Evolutionary conservation across 2,888 invertebrate species (phyloP).

Genomic region (Cataglyphis cursor): DNA sequence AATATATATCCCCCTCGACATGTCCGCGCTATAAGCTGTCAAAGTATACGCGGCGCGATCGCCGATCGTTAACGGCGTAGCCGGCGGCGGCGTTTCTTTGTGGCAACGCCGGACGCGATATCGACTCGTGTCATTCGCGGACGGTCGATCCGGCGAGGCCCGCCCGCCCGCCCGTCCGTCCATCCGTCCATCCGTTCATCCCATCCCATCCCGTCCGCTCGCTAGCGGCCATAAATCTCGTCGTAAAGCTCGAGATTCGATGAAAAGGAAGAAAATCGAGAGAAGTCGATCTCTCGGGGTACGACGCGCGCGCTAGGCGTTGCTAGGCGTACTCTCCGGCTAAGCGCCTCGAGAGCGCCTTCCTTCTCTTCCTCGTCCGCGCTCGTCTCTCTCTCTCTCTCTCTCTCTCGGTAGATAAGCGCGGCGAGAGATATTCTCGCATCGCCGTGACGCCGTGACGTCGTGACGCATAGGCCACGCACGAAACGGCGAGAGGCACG

Average conservation of each 20-base stretch:
- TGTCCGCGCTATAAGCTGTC: conserved; percentile 67
- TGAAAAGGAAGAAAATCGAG: not conserved
- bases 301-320: conserved; percentile 71
- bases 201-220: not conserved
- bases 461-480: conserved; percentile 70
- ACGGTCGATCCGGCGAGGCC: conserved; percentile 47
- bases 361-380: not conserved
- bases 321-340: conserved; percentile 81
- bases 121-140: conserved; percentile 63
- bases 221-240: not conserved
- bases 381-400: too few relatives aligned
- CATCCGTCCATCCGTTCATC: conserved; percentile 27
- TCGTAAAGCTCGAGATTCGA: not conserved
- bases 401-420: conserved; percentile 71
- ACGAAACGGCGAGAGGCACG: conserved; percentile 71
- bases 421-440: conserved; percentile 60
- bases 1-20: not conserved
- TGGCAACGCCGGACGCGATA: conserved; percentile 57
- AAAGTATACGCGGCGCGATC: conserved; percentile 60
- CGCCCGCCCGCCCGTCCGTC: conserved; percentile 20
- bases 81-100: conserved; percentile 59
- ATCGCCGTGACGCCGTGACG: conserved; percentile 61
- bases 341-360: not conserved
- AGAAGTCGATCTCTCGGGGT: conserved; percentile 25
- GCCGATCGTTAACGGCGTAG: conserved; percentile 36